Conservation (phyloP, 2,888 invertebrate genomes). For the Hypolimnas misippus region DNA sequence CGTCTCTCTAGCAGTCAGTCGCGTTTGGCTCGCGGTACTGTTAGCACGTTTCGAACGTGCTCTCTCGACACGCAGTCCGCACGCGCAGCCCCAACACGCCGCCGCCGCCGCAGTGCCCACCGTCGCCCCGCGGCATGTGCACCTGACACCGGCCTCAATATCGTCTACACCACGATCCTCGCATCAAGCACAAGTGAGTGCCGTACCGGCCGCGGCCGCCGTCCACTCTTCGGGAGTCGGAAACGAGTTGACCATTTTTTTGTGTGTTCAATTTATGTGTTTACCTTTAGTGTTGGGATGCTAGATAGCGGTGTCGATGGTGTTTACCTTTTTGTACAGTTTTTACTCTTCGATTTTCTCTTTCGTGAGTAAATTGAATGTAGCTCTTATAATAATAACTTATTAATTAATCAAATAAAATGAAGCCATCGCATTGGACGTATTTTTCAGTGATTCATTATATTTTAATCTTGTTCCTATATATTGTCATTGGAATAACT, state of each 20-base stretch:
- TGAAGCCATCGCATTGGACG: neutral
- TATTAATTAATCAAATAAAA: conserved; percentile 8
- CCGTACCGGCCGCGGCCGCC: neutral
- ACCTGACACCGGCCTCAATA: conserved; percentile 63
- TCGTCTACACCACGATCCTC: conserved; percentile 48
- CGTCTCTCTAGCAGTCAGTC: conserved; percentile 51
- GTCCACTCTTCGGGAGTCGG: conserved; percentile 1
- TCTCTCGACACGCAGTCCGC: conserved; percentile 37
- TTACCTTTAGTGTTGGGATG: neutral
- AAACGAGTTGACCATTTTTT: conserved; percentile 3
- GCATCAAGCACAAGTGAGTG: conserved; percentile 62
- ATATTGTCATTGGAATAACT: neutral
- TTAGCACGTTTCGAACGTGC: conserved; percentile 42
- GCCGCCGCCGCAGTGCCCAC: conserved; percentile 47
- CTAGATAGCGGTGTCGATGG: neutral
- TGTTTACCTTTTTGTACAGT: conserved; percentile 1
- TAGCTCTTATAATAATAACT: neutral
- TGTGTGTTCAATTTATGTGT: conserved; percentile 7
- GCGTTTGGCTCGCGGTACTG: conserved; percentile 56
- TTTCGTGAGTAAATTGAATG: conserved; percentile 3
- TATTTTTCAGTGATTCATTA: neutral
- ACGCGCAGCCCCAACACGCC: conserved; percentile 47
- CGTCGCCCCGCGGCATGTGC: conserved; percentile 56
- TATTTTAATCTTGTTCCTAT: neutral
- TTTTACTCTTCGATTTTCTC: neutral